Evolutionary conservation across 2,113 vertebrate species (phyloP).

Genomic region (Orientallactaga bullata): DNA sequence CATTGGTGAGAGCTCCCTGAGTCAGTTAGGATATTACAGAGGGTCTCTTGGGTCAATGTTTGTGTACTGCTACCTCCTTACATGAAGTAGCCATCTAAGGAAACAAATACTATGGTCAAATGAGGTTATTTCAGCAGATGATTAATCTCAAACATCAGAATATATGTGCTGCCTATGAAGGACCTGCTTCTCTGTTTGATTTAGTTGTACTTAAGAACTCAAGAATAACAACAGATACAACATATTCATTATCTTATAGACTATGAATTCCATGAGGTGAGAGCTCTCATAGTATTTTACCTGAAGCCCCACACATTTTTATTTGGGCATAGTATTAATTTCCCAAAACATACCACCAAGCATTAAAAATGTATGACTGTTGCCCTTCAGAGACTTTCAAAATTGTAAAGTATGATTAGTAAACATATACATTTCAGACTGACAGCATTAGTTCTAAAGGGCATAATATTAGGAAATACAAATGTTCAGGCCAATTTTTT

Average conservation of each 20-base stretch:
- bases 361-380: constrained; percentile 1
- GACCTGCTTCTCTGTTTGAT: neutral
- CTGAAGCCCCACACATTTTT: neutral
- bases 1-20: neutral
- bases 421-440: neutral
- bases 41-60: neutral
- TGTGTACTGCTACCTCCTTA: neutral
- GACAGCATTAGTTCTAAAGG: neutral
- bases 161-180: neutral
- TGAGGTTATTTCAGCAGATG: neutral
- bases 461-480: neutral
- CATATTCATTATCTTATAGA: neutral
- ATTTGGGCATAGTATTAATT: neutral
- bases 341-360: neutral
- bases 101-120: neutral
- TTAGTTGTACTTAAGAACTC: constrained; percentile 8
- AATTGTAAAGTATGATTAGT: constrained; percentile 34
- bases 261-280: neutral
- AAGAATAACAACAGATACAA: neutral
- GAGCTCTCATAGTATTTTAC: neutral
- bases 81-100: neutral
- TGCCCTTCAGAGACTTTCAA: neutral
- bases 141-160: neutral
- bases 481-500: neutral
- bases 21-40: neutral